These are phyloP conservation scores for Neomicropteryx cornuta DNA, from an alignment of 1,140 invertebrate species.

Conservation along the genomic window DNA sequence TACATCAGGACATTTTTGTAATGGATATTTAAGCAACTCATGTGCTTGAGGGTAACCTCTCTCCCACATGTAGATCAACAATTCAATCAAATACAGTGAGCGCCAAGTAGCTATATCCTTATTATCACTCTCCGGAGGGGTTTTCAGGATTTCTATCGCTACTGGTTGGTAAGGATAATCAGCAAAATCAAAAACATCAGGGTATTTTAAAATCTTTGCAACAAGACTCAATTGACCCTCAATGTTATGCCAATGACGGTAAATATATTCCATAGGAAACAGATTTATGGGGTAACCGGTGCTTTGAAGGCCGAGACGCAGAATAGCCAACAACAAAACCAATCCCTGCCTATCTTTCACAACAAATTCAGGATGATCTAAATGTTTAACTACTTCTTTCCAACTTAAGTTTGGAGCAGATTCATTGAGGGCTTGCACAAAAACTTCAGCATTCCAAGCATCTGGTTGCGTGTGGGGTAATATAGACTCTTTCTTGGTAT, in stretches of 20 bases:
- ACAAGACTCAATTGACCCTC: conserved; percentile 88
- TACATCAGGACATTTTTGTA: conserved; percentile 89
- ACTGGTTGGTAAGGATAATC: conserved; percentile 83
- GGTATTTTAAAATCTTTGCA: conserved; percentile 74
- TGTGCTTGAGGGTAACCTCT: conserved; percentile 75
- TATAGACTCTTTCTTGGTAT: conserved; percentile 35
- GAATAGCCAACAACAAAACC: conserved; percentile 65
- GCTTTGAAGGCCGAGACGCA: conserved; percentile 67
- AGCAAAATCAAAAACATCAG: conserved; percentile 89
- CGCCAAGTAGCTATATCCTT: conserved; percentile 88
- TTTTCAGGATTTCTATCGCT: conserved; percentile 80
- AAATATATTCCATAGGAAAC: conserved; percentile 84
- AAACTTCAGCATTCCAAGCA: conserved; percentile 89
- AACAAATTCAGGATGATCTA: conserved; percentile 84
- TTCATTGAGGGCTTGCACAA: conserved; percentile 84
- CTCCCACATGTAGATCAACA: conserved; percentile 78
- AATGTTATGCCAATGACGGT: conserved; percentile 82
- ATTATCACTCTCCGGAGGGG: conserved; percentile 83
- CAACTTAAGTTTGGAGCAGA: conserved; percentile 76
- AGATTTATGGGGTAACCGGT: conserved; percentile 58
- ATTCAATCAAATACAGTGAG: conserved; percentile 82
- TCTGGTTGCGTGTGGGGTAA: conserved; percentile 22
- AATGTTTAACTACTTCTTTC: conserved; percentile 83
- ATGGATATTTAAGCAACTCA: conserved; percentile 86
- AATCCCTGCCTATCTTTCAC: conserved; percentile 79